Base-by-base conservation (phyloP, 2,888 invertebrate genomes). In the Atrina japonica region DNA sequence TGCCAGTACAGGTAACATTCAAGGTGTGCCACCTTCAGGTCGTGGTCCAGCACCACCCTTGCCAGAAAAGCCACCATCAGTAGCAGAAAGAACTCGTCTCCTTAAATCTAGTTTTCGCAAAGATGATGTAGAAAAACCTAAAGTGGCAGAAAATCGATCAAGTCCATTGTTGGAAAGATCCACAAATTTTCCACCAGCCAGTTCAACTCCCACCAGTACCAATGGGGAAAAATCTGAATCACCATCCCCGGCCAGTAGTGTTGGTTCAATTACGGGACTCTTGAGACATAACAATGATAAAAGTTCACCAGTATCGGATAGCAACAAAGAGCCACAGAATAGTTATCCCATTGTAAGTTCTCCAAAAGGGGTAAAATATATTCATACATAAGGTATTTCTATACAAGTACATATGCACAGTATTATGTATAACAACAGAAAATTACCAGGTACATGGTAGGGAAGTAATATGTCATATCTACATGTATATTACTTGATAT, bases 21-120 rank as follows among this genome's bases (percentile, higher is more conserved):
- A 40, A 56, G 56, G 56, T 23, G 40, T 25, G 25, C n/a, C 25
- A 9, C n/a, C 52, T 29, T 41, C 60, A 21, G 56, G 68, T 56
- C 30, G 84, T 30, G 85, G 86, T 5, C 84, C 85, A 2, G 85
- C 86, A 23, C 85, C 86, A 40, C 86, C 85, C 7, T 74, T 85
- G 21, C 86, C 86, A 16, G 86, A 86, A 55, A 86, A 86, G 59
- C 86, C 86, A 7, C 86, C 86, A 18, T 85, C 85, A 5, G 86
- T 86, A 9, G 86, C 86, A 0, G 86, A 86, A 56, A 75, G 86
- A 47, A 84, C 86, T 11, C 71, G 86, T 27, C 74, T 86, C 30
- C 72, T 86, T 9, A 77, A 78, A 30, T 85, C 85, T 21, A 86
- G 86, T 70, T 86, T 86, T 75, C 80, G 86, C 16, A 81, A 81